Evolutionary conservation across 2,797 vertebrate genomes (phyloP), one percentile per base, ranked within the genome.

Genomic region (Oreochromis mossambicus): DNA sequence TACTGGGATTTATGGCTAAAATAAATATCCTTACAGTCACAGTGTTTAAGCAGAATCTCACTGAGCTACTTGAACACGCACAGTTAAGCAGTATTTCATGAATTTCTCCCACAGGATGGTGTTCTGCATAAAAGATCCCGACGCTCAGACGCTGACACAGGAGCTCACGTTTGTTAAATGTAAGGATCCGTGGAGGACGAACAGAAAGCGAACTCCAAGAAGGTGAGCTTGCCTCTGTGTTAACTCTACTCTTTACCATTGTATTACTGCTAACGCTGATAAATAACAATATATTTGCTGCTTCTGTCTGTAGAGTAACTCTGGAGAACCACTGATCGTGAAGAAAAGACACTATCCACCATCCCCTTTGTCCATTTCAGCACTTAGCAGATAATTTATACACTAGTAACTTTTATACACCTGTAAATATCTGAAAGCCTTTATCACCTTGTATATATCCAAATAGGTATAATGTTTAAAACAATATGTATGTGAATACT

Each of bases 151-250:
- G 55, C 77, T 89, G 41, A 79, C 87, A 21, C 91, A 94, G 70
- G 95, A 96, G 75, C 77, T 96, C 79, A 96, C 91, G 0, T 97
- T 97, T 78, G 94, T 96, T 43, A 96, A 93, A 93, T 97, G 97
- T 85, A 95, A 95, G 68, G 92, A 94, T 6, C 3, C 81, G 0
- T 95, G 96, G 96, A 94, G 90, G 85, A 82, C n/a, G 1, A 84
- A 84, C 50, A 5, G 24, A 2, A 92, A 84, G 77, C 63, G 3
- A 73, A 55, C 68, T 52, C 77, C 82, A 3, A 95, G 80, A 88
- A 95, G 94, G 96, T 96, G 66, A 90, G 46, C 14, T 15, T 14
- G 66, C 29, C 14, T 79, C 34, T 43, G 17, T 3, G 14, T 52
- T 15, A 32, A 21, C 63, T 26, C 5, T 5, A 15, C 52, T 43